Base-by-base conservation (phyloP, 2,888 invertebrate genomes). In the Calliphora vomitoria region DNA sequence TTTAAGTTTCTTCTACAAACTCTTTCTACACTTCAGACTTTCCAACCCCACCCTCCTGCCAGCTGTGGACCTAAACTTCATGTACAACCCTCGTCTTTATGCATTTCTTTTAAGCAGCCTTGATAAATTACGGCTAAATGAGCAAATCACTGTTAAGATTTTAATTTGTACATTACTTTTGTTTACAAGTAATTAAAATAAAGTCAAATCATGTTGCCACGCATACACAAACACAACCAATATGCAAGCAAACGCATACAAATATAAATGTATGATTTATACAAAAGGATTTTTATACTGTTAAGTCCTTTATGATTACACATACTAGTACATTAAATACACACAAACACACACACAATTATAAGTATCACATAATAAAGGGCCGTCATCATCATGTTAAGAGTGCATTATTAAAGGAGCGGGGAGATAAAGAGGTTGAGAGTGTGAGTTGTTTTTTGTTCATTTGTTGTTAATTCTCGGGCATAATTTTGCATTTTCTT, bases 181-280 rank as follows among this genome's bases (percentile, higher is more conserved):
- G 87, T 87, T 87, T 87, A 87, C 85, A 79, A 85, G 87, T 87
- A 87, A 87, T 87, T 87, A 87, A 85, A 87, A 87, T 85, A 87
- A 85, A 82, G 87, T 87, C 87, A 85, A 87, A 87, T 87, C 85
- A 85, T 76, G 85, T 75, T 81, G 55, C 10, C 35, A 78, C 20
- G 20, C 47, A 72, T 35, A 38, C 66, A 66, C 41, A 74, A 38
- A 55, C 11, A 75, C 35, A 13, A 15, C 18, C 66, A 68, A 58
- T 47, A 44, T 44, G n/a, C 38, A 58, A 4, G 8, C 41, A 13
- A 44, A 4, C 4, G 11, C 11, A 44, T 69, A 18, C 58, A 79
- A 68, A n/a, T 38, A 10, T 20, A 58, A 58, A 66, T 60, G 53
- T 62, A 50, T 74, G 25, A 81, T 78, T 79, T 66, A 53, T 18